Conservation (phyloP, 1,140 invertebrate species). For the Coelopa frigida region DNA sequence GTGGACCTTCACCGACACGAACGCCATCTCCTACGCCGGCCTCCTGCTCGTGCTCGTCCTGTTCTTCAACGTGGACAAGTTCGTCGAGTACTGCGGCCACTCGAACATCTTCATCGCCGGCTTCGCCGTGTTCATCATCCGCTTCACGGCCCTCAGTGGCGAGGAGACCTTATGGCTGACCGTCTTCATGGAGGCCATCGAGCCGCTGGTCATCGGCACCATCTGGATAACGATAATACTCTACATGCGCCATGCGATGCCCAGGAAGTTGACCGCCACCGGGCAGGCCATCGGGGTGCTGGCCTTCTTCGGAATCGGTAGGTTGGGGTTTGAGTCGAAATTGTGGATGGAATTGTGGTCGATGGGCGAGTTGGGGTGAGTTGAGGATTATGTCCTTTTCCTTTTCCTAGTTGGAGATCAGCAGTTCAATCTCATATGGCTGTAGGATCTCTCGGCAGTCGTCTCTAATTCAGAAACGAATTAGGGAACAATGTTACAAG, state of each 20-base stretch:
- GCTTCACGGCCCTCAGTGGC: conserved; percentile 65
- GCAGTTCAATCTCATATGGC: too few species aligned
- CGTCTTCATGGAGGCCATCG: conserved; percentile 63
- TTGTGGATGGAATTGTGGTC: background rate
- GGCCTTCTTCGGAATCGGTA: conserved; percentile 72
- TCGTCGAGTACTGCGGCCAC: conserved; percentile 78
- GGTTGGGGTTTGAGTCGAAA: too few species aligned
- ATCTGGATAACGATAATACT: conserved; percentile 78
- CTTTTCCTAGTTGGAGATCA: too few species aligned
- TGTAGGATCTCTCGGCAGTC: too few species aligned
- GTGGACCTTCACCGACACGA: conserved; percentile 46
- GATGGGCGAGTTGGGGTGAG: background rate
- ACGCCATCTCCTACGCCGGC: conserved; percentile 28
- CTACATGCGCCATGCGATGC: conserved; percentile 73
- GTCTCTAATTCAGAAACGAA: too few species aligned
- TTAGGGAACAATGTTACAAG: too few species aligned
- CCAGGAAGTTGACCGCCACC: conserved; percentile 69
- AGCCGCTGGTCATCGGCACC: conserved; percentile 73
- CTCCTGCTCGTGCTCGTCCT: conserved; percentile 58
- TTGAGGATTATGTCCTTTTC: too few species aligned
- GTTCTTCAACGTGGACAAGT: conserved; percentile 67
- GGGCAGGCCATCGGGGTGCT: conserved; percentile 75
- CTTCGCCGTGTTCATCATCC: conserved; percentile 69
- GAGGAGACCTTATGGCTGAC: conserved; percentile 55
- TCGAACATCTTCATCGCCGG: conserved; percentile 75